Evolutionary conservation across 92 coral and sea anemone genomes (phyloP).

Genomic region (Parazoanthus atlanticus): DNA sequence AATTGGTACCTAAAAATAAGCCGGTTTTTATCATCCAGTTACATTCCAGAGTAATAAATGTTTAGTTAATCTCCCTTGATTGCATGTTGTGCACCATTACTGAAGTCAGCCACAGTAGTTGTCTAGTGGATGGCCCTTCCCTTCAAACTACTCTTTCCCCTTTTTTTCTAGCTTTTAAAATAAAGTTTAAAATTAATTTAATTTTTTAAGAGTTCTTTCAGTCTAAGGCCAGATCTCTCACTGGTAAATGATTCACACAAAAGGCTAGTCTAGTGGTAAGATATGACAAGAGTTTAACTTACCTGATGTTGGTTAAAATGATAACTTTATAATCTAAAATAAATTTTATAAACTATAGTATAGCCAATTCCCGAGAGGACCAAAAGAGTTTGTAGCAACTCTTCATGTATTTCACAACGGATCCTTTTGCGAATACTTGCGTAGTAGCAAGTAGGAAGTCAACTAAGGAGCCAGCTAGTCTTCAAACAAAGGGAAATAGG

Average conservation of each 20-base stretch:
- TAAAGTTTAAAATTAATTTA: no score
- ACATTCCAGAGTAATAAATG: background rate
- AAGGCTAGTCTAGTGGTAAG: background rate
- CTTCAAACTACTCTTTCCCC: background rate
- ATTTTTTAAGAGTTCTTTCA: no score
- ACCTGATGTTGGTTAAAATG: background rate
- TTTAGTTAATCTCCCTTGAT: background rate
- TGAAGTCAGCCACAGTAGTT: no score
- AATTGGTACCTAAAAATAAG: background rate
- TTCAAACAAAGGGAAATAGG: background rate
- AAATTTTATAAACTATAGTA: no score
- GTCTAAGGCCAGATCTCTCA: background rate
- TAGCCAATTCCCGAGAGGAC: background rate
- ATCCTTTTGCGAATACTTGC: background rate
- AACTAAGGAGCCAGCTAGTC: background rate
- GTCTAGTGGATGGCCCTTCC: no score
- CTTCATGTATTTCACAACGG: no score
- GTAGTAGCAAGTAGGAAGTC: background rate
- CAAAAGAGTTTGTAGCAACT: no score
- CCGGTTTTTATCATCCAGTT: no score
- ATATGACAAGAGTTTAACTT: background rate
- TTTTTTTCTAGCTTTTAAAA: no score
- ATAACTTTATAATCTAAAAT: no score
- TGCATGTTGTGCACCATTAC: background rate
- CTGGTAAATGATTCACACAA: background rate